Evolutionary conservation across 2,113 vertebrate species (phyloP).

Genomic region (Tinamus guttatus): DNA sequence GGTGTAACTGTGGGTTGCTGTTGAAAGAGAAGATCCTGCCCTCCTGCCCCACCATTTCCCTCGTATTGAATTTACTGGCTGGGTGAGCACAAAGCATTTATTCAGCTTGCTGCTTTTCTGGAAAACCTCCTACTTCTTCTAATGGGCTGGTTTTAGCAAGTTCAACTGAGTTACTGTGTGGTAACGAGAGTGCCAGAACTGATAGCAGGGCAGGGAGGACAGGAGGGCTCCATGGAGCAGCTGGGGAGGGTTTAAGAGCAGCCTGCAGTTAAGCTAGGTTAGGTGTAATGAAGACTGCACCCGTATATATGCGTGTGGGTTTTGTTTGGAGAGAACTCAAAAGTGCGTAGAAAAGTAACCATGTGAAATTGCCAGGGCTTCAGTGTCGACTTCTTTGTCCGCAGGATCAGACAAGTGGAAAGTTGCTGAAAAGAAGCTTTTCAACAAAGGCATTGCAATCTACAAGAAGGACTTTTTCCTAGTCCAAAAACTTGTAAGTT

Average conservation of each 20-base stretch:
- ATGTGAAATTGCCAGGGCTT: neutral
- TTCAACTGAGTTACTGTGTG: neutral
- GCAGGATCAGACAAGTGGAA: conserved; percentile 96
- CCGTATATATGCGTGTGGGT: neutral
- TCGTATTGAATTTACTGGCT: neutral
- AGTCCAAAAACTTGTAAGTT: conserved; percentile 95
- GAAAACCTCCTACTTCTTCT: neutral
- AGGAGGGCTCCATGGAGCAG: neutral
- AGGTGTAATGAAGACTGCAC: neutral
- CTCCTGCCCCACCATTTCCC: neutral
- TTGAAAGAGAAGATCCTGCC: neutral
- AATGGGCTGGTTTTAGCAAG: neutral
- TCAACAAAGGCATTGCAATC: conserved; percentile 94
- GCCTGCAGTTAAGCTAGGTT: neutral
- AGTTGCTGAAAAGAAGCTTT: conserved; percentile 88
- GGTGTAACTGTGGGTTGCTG: neutral
- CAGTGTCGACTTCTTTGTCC: neutral
- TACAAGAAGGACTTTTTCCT: conserved; percentile 98
- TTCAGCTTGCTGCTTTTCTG: neutral
- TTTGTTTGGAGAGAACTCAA: neutral
- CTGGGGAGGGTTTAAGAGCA: neutral
- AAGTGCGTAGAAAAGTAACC: neutral
- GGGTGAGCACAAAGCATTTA: neutral
- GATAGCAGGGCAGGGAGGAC: neutral
- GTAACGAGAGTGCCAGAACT: neutral